Evolutionary conservation across 2,113 vertebrate species (phyloP).

Genomic region (Gambusia affinis): DNA sequence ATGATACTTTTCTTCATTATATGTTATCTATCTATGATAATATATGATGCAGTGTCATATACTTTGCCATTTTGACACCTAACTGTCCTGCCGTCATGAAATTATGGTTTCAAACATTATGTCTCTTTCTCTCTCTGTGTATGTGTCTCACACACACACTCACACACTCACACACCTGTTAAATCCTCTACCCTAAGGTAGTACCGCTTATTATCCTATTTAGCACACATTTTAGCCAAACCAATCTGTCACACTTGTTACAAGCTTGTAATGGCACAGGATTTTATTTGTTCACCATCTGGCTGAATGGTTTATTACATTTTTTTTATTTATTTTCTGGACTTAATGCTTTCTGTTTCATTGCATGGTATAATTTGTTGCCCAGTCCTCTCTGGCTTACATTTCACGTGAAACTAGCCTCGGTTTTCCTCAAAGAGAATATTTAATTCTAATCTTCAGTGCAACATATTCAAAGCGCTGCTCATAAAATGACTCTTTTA

Average conservation of each 20-base stretch:
- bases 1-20: not conserved
- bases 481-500: slow-evolving; percentile 34
- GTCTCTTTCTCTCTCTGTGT: not conserved
- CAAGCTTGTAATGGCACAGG: slow-evolving; percentile 42
- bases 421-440: slow-evolving; percentile 65
- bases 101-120: slow-evolving; percentile 27
- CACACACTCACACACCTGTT: slow-evolving; percentile 60
- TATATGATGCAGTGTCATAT: slow-evolving; percentile 58
- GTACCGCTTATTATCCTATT: slow-evolving; percentile 41
- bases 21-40: slow-evolving; percentile 12
- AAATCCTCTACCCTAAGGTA: slow-evolving; percentile 44
- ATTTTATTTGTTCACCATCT: slow-evolving; percentile 34
- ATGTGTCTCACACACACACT: not conserved
- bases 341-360: slow-evolving; percentile 32
- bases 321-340: slow-evolving; percentile 17
- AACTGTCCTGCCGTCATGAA: slow-evolving; percentile 34
- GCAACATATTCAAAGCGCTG: slow-evolving; percentile 42
- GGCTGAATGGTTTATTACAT: slow-evolving; percentile 48
- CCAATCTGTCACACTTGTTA: slow-evolving; percentile 45
- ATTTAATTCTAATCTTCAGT: slow-evolving; percentile 63
- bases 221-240: slow-evolving; percentile 43
- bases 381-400: slow-evolving; percentile 17
- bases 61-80: slow-evolving; percentile 42
- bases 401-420: slow-evolving; percentile 14
- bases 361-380: slow-evolving; percentile 18